Evolutionary conservation across 2,113 vertebrate species (phyloP).

Genomic region (Phocoena phocoena): DNA sequence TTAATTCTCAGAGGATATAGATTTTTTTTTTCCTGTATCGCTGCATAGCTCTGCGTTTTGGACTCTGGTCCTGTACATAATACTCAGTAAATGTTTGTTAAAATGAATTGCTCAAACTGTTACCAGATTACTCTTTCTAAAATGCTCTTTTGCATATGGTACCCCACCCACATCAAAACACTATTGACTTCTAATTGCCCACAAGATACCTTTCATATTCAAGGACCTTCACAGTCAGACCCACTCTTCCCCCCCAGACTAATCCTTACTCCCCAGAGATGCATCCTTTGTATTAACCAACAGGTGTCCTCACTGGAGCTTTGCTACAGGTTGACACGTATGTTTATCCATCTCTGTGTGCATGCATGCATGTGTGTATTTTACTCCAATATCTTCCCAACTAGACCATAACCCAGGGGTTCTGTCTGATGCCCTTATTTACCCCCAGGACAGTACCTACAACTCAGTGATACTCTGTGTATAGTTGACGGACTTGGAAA

Average conservation of each 20-base stretch:
- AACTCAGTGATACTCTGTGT: not conserved
- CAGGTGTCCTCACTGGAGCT: not conserved
- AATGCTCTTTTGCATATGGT: conserved; percentile 32
- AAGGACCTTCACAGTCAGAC: conserved; percentile 34
- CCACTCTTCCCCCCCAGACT: not conserved
- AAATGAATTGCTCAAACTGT: conserved; percentile 26
- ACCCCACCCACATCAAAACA: conserved; percentile 2
- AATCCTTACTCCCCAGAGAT: conserved; percentile 1
- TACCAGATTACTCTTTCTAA: conserved; percentile 35
- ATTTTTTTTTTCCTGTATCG: not conserved
- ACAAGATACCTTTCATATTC: not conserved
- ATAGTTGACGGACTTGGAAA: not conserved
- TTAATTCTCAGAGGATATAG: not conserved
- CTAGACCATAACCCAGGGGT: not conserved
- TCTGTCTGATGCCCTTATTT: not conserved
- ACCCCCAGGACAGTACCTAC: not conserved
- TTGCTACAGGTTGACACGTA: not conserved
- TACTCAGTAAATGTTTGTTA: conserved; percentile 30
- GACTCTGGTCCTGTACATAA: not conserved
- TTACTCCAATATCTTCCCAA: not conserved
- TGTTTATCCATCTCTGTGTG: not conserved
- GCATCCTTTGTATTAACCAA: not conserved
- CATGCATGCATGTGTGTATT: not conserved
- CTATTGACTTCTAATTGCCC: conserved; percentile 50
- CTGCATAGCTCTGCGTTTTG: not conserved